Evolutionary conservation across 2,888 invertebrate species (phyloP).

Genomic region (Ganaspis brasiliensis): DNA sequence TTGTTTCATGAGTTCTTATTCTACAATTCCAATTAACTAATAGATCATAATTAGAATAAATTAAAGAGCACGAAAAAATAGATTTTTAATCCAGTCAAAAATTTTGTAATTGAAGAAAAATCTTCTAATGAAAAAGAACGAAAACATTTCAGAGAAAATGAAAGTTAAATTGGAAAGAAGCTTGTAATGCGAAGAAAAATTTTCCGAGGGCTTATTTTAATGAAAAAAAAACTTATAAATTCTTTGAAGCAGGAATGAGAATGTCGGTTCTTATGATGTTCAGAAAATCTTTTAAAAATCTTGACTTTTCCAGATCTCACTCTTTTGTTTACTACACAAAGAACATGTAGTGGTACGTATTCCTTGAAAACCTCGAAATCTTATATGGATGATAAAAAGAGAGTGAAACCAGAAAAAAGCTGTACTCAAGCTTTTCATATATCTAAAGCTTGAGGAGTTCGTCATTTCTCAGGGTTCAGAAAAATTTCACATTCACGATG

Average conservation of each 20-base stretch:
- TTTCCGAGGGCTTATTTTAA: neutral
- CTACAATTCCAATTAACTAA: too few species aligned
- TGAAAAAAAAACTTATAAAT: neutral
- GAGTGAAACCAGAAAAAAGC: conserved; percentile 9
- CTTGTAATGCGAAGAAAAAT: neutral
- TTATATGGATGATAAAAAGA: neutral
- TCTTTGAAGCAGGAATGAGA: neutral
- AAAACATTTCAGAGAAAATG: neutral
- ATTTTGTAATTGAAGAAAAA: too few species aligned
- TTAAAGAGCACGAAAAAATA: too few species aligned
- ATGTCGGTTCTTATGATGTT: neutral
- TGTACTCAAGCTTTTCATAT: neutral
- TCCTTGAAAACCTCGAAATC: neutral
- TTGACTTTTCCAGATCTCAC: neutral
- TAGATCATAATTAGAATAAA: too few species aligned
- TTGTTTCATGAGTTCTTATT: too few species aligned
- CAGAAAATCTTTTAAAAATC: conserved; percentile 3
- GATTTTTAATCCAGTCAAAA: too few species aligned
- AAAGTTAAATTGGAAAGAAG: neutral
- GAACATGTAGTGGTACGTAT: neutral
- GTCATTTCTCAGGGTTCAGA: neutral
- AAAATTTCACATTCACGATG: neutral
- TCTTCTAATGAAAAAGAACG: too few species aligned
- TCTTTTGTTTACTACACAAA: conserved; percentile 20
- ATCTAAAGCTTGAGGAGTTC: neutral